Percentiles rank a stretch among this genome's conserved stretches.
These are phyloP conservation scores for Heliornis fulica DNA, from an alignment of 2,113 vertebrate genomes.

Conservation along the genomic window DNA sequence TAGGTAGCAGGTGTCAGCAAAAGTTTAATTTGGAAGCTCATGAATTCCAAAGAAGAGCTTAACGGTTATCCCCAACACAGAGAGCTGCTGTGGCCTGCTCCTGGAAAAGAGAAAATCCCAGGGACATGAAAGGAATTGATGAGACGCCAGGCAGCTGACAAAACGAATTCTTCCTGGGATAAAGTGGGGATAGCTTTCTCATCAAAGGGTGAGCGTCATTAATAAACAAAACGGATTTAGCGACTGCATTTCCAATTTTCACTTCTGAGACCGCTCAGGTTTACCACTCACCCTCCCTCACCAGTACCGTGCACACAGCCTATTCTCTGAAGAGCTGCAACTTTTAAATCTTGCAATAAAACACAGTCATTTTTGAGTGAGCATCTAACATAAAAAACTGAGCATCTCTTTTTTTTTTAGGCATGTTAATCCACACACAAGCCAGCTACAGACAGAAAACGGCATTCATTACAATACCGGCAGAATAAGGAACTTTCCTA, in stretches of 20 bases:
- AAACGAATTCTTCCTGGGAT: background rate
- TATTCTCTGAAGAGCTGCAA: background rate
- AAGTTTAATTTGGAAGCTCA: slow-evolving; percentile 67
- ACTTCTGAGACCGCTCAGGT: background rate
- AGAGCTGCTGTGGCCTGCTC: slow-evolving; percentile 36
- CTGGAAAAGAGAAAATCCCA: slow-evolving; percentile 40
- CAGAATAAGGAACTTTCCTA: background rate
- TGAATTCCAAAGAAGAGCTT: slow-evolving; percentile 59
- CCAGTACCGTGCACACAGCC: background rate
- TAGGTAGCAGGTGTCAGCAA: slow-evolving; percentile 64
- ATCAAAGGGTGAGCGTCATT: background rate
- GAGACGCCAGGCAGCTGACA: background rate
- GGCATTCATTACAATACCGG: no score
- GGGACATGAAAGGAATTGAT: slow-evolving; percentile 47
- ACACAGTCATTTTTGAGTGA: background rate
- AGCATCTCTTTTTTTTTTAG: background rate
- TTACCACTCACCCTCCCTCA: background rate
- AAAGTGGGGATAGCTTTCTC: background rate
- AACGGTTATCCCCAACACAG: slow-evolving; percentile 19
- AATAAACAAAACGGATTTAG: slow-evolving; percentile 22
- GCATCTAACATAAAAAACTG: background rate
- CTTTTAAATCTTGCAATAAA: background rate
- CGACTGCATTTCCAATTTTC: background rate
- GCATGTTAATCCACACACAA: background rate
- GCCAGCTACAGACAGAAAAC: background rate